Percentiles rank a stretch among this genome's conserved stretches.
Conservation (phyloP, 2,797 vertebrate species). For the Austrolebias charrua region DNA sequence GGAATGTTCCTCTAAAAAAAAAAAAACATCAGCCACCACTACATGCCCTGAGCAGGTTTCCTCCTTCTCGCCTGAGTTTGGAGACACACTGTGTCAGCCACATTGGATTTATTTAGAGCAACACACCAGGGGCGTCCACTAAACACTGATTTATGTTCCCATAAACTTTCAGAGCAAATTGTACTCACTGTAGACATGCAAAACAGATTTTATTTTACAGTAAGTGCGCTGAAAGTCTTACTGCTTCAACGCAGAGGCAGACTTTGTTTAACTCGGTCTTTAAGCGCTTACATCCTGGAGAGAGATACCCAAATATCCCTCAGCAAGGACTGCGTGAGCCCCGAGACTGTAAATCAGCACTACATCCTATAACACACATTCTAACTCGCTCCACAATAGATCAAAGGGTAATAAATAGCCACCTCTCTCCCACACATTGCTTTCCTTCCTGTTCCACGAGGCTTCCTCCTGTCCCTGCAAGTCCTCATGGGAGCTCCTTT, state of each 20-base stretch:
- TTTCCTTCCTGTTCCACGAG: constrained; percentile 77
- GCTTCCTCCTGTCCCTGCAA: constrained; percentile 73
- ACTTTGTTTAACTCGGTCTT: constrained; percentile 62
- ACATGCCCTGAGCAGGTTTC: constrained; percentile 50
- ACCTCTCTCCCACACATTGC: constrained; percentile 75
- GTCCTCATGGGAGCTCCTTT: constrained; percentile 70
- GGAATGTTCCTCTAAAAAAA: constrained; percentile 59
- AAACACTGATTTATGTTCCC: constrained; percentile 69
- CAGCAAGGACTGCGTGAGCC: constrained; percentile 51
- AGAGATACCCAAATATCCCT: constrained; percentile 72
- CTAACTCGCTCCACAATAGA: constrained; percentile 75
- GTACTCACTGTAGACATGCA: constrained; percentile 59
- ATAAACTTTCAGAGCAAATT: constrained; percentile 65
- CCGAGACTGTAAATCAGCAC: constrained; percentile 72
- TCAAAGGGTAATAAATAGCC: constrained; percentile 80
- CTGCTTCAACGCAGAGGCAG: constrained; percentile 23
- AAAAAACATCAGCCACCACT: constrained; percentile 48
- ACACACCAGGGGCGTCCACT: constrained; percentile 59
- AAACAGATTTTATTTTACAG: constrained; percentile 49
- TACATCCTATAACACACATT: constrained; percentile 77
- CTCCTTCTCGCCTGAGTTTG: constrained; percentile 36
- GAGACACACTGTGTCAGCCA: constrained; percentile 53
- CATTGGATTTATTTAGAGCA: constrained; percentile 65
- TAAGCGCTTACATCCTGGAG: constrained; percentile 60
- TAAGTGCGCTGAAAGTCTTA: constrained; percentile 32